Base-by-base conservation (phyloP, 1,140 invertebrate genomes). In the Riptortus pedestris region DNA sequence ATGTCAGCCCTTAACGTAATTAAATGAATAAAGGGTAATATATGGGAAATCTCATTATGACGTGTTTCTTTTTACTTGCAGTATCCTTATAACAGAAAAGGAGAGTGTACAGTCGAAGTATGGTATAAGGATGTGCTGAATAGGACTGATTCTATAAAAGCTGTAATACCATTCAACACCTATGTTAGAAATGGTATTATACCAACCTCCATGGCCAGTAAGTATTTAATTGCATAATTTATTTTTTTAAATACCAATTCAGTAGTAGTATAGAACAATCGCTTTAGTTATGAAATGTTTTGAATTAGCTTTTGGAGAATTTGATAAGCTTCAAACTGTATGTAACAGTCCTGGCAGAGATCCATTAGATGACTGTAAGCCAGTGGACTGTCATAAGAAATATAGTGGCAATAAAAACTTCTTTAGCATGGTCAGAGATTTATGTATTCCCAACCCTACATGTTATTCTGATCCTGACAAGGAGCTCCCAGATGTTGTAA, bases 361-460 rank as follows among this genome's bases (percentile, higher is more conserved):
- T 66, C 73, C 76, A 4, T 67, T 80, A 18, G 76, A 80, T 64
- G 68, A 74, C n/a, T 82, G 79, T 68, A 67, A 70, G 18, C 76
- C 78, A 29, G 77, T 80, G 0, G 71, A 79, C 58, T 82, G 79
- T 69, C 75, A 77, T n/a, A 71, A 71, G 38, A 76, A 77, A 71
- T 81, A 81, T 65, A 75, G 77, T 61, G 77, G 75, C 5, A 71
- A 67, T 22, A 74, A 73, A 51, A 73, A 75, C 38, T 77, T 74
- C 69, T 79, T 71, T 67, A 74, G 74, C 68, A 63, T 65, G 24
- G 70, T 69, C 1, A 24, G 24, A 2, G 2, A 24, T 7, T 71
- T 71, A 62, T 82, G 80, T 62, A 60, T 75, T n/a, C 28, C 69
- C 38, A 68, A 75, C 43, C 76, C 78, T 0, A 20, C 66, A 16